Evolutionary conservation across 2,797 vertebrate genomes (phyloP), one percentile per base, ranked within the genome.

Genomic region (Graptemys geographica): DNA sequence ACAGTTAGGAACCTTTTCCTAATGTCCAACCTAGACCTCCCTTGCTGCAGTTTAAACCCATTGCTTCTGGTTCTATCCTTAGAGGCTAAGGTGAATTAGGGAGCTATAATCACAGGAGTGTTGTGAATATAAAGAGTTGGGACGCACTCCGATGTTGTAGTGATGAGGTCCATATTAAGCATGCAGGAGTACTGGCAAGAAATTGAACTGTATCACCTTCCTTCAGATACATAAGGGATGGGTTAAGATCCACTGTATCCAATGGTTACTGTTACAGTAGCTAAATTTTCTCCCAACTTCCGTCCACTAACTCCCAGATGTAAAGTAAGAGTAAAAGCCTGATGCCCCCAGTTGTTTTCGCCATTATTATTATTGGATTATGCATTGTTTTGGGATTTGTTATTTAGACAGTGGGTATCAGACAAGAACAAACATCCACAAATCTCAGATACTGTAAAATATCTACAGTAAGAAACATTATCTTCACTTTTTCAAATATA

Each of bases 381-480:
- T 31, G 44, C 41, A 53, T 53, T 33, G 37, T 37, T 80, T 27
- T 11, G 28, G 31, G 13, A 88, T 19, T 55, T 55, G 59, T 51
- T 88, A 72, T 81, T 88, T 81, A 81, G 33, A 55, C 11, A 55
- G 51, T 72, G 15, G 10, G 3, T 69, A 27, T 47, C 78, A 79
- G 53, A 94, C 21, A 87, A 92, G 79, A 89, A 91, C 76, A 89
- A 96, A 94, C 53, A 81, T 78, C 90, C 80, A 92, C 87, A 82
- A 80, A 31, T 84, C 28, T 80, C 15, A 27, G 37, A 44, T 93
- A 91, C 92, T 95, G 94, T 94, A 89, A 94, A 80, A 82, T 47
- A 89, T 41, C 72, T 88, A 93, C 90, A 96, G 83, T 86, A 89
- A 79, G n/a, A 81, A 91, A 92, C 81, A 94, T 89, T 90, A 88